phyloP scores from a whole-genome alignment of 2,113 vertebrate species.

The Cepphus grylle region DNA sequence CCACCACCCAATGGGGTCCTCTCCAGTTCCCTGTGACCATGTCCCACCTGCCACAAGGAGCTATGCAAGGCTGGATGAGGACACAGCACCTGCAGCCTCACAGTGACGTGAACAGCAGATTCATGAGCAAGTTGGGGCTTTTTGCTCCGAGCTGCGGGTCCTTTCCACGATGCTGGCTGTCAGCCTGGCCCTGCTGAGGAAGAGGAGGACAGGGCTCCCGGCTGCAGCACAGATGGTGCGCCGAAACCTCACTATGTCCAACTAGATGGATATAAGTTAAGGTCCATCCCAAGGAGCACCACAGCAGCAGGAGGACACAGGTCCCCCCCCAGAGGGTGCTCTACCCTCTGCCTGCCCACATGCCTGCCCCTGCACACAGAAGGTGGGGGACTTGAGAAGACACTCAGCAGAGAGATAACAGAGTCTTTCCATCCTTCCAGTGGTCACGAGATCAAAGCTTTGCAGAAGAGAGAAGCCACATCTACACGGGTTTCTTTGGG shows the following conservation, averaged over 20 bases:
- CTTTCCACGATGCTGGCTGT: not conserved
- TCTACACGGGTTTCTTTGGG: not conserved
- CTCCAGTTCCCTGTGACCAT: not conserved
- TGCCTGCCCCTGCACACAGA: not conserved
- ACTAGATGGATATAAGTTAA: not conserved
- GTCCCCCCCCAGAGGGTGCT: not conserved
- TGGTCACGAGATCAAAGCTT: not conserved
- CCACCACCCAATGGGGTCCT: not conserved
- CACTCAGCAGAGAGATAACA: accelerated
- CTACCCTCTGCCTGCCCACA: no score
- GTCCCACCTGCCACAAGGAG: not conserved
- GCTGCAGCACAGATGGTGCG: not conserved
- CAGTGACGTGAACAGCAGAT: no score
- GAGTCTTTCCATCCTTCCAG: not conserved
- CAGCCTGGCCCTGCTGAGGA: not conserved
- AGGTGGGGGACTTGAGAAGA: not conserved
- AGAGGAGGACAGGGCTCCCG: not conserved
- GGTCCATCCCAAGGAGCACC: not conserved
- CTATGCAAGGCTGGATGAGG: not conserved
- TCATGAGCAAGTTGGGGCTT: not conserved
- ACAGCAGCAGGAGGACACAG: not conserved
- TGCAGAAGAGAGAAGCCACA: not conserved
- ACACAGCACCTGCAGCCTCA: not conserved
- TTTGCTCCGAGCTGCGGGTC: accelerated
- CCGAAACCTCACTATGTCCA: not conserved